Base-by-base conservation (phyloP, 2,797 vertebrate genomes). In the Onychomys leucogaster region DNA sequence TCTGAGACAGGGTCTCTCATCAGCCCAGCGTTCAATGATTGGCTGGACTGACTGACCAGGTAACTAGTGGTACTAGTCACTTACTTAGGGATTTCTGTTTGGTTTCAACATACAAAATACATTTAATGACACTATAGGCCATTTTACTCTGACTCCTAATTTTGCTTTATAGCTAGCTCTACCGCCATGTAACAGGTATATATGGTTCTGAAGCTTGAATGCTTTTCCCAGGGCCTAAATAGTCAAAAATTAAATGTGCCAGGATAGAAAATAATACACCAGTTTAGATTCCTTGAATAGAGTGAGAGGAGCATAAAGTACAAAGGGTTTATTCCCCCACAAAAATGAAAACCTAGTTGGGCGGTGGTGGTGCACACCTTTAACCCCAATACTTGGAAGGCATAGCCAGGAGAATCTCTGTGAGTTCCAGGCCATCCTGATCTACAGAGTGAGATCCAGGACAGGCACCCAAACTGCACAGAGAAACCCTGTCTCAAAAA, bases 91-190 rank as follows among this genome's bases (percentile, higher is more conserved):
- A 11, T 78, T 86, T 77, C 43, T 85, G 32, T 69, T 91, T 82
- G 23, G 76, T 32, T 73, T 43, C 41, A 93, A 9, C 73, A 69
- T 82, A 82, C 88, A 90, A 83, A 96, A 94, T 85, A 86, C 16
- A 91, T 94, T 55, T 78, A 57, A 91, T 81, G 78, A 83, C 67
- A 23, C 10, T 65, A 14, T 21, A 83, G 9, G 0, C 3, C 4
- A 43, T 49, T 82, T 89, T 89, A 89, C 19, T 65, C 78, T 83
- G 67, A 94, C 85, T n/a, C 27, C 59, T 90, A 93, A 89, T 93
- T 89, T 91, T 83, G 8, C 69, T 49, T 69, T 69, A 82, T 46
- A 77, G 2, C 37, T 83, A 17, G 9, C 29, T 77, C 13, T 29
- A 6, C 41, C 59, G 65, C 46, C 63, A 90, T 90, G 63, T 25